phyloP scores from a whole-genome alignment of 2,113 vertebrate genomes.

The Mus musculus region DNA sequence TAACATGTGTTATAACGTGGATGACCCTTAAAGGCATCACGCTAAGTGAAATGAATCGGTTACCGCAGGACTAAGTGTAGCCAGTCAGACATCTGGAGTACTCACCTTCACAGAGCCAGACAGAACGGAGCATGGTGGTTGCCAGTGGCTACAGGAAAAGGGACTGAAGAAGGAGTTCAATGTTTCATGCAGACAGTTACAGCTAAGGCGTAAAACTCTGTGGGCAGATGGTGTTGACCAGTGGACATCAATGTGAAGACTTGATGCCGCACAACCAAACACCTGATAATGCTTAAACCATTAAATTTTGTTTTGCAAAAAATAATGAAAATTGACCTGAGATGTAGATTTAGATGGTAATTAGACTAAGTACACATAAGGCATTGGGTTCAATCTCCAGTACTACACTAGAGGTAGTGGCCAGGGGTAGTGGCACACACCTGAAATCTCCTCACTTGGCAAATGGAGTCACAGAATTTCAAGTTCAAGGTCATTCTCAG shows the following conservation, averaged over 20 bases:
- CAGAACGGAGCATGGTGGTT: neutral
- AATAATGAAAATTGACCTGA: neutral
- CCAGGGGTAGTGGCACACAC: neutral
- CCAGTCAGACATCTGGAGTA: neutral
- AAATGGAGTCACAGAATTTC: neutral
- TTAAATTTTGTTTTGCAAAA: neutral
- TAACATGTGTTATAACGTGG: neutral
- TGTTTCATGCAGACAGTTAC: neutral
- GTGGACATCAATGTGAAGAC: neutral
- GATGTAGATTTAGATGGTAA: neutral
- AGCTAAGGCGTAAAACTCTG: neutral
- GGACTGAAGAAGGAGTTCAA: neutral
- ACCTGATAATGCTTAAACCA: neutral
- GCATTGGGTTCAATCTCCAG: neutral
- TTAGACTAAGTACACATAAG: neutral
- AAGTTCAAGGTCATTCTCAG: neutral
- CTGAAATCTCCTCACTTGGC: neutral
- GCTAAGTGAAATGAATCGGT: neutral
- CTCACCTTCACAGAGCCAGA: neutral
- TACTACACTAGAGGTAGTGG: neutral
- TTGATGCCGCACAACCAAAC: neutral
- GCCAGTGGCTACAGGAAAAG: neutral
- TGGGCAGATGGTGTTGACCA: neutral
- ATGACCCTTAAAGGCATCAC: neutral
- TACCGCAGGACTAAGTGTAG: neutral